Conservation (phyloP, 1,140 invertebrate genomes). For the Drusus annulatus region DNA sequence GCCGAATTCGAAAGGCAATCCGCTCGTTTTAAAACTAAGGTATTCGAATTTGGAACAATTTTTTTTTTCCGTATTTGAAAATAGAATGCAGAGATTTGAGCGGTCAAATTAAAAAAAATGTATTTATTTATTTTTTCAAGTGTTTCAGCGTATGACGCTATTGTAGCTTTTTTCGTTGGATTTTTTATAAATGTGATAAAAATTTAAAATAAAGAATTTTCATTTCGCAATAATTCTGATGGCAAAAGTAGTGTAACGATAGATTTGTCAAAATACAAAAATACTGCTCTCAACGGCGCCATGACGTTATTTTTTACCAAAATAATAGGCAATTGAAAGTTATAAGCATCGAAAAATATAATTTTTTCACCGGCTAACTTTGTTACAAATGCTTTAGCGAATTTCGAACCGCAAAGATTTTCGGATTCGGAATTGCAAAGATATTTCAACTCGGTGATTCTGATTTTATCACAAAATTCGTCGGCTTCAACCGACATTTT, state of each 20-base stretch:
- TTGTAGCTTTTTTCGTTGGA: too few species aligned
- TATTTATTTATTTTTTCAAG: not conserved
- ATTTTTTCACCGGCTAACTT: slow-evolving; percentile 1
- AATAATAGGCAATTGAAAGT: not conserved
- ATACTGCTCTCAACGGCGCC: slow-evolving; percentile 3
- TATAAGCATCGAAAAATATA: slow-evolving; percentile 13
- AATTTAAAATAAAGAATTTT: too few species aligned
- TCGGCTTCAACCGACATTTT: slow-evolving; percentile 8
- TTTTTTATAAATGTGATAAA: too few species aligned
- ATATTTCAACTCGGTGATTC: not conserved
- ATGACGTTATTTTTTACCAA: not conserved
- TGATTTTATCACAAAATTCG: slow-evolving; percentile 8
- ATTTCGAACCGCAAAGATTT: not conserved
- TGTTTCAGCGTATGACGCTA: too few species aligned
- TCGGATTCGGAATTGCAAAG: not conserved
- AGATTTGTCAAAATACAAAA: not conserved
- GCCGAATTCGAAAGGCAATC: slow-evolving; percentile 3
- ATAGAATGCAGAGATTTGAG: slow-evolving; percentile 1
- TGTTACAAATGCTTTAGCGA: too few species aligned
- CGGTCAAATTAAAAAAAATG: not conserved
- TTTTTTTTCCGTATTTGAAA: not conserved
- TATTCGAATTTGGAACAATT: slow-evolving; percentile 13
- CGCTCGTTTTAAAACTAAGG: slow-evolving; percentile 27
- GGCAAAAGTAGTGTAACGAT: too few species aligned
- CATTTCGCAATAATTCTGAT: too few species aligned